phyloP scores from a whole-genome alignment of 2,113 vertebrate species.

The Erinaceus europaeus region DNA sequence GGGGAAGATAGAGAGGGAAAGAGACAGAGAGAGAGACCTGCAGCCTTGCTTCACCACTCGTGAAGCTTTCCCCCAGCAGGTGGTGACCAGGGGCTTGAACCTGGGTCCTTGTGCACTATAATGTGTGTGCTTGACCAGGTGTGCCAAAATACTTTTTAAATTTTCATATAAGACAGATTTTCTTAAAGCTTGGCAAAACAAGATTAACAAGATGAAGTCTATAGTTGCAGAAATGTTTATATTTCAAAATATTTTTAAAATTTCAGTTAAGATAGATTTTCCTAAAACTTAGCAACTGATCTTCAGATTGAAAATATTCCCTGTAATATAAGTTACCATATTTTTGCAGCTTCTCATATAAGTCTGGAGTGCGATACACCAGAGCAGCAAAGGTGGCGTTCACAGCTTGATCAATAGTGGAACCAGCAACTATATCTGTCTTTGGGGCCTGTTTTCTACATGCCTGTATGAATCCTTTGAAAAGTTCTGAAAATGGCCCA shows the following conservation, averaged over 20 bases:
- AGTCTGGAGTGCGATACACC: constrained; percentile 94
- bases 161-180: no score
- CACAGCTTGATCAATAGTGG: constrained; percentile 95
- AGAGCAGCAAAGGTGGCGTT: constrained; percentile 97
- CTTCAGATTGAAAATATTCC: constrained; percentile 81
- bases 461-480: constrained; percentile 89
- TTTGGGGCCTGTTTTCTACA: constrained; percentile 92
- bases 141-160: no score
- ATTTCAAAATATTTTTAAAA: constrained; percentile 28
- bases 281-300: constrained; percentile 71
- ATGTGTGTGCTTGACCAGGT: no score
- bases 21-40: no score
- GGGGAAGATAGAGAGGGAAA: no score
- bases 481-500: constrained; percentile 89
- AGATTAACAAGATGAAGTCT: constrained; percentile 12
- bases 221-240: not conserved
- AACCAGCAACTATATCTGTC: constrained; percentile 90
- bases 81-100: no score
- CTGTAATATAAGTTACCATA: constrained; percentile 90
- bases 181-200: no score
- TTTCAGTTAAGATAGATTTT: constrained; percentile 57
- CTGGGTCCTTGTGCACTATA: no score
- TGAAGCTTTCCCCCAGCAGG: no score
- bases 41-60: no score
- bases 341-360: constrained; percentile 89